Evolutionary conservation across 2,113 vertebrate species (phyloP), one percentile per base, ranked within the genome.

Genomic region (Ophiodon elongatus): DNA sequence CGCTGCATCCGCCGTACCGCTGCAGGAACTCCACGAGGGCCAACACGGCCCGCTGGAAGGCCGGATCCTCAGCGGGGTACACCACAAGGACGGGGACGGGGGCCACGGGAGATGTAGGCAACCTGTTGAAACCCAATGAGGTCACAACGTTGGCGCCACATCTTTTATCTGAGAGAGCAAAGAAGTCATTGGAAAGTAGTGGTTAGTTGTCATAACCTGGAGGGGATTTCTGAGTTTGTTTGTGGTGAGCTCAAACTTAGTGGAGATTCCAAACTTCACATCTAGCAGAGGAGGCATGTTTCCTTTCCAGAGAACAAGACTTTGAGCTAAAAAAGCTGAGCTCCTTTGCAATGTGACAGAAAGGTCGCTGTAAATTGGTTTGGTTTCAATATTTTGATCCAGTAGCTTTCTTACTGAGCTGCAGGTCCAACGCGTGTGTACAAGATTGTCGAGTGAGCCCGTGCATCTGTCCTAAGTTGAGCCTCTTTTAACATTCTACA

Each of bases 1-100:
- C 95, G 0, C 85, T 90, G 70, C 94, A 94, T 78, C 89, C 81
- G 4, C 92, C 96, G 0, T 92, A 83, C 31, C 82, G 79, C 59
- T 95, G 95, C 83, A 97, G 87, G 69, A 96, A 96, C 65, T 96
- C 94, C 13, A 94, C 93, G 85, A 97, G 92, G 43, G 80, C 80
- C 43, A 95, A 88, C 23, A 97, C 94, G 0, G 90, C 93, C 27
- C 62, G 88, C 85, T 95, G 95, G 86, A 97, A 97, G 79, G 92
- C 47, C 29, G 73, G 43, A 88, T 94, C 72, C 75, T 88, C 74
- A 8, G 92, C 90, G 3, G 96, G 95, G 81, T 97, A 96, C 56
- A 97, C 92, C 70, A 97, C 23, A 2, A 97, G 91, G 54, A 96
- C 90, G 27, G 90, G 88, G 37, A 91, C 14, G 0, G 76, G 82